Base-by-base conservation (phyloP, 2,113 vertebrate species). In the Psephotus haematonotus region DNA sequence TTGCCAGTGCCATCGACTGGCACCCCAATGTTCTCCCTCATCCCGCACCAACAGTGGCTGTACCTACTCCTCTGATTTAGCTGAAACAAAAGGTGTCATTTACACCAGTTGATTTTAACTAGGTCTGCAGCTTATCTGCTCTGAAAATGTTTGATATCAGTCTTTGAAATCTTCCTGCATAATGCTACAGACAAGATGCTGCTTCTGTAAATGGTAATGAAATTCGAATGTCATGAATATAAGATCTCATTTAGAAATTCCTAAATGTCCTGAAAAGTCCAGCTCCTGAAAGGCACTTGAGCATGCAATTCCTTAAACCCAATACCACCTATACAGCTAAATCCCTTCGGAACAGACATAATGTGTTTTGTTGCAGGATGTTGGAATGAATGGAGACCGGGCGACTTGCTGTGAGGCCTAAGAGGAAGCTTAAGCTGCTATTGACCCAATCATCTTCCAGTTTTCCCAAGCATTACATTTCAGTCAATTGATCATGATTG, bases 21-120 rank as follows among this genome's bases (percentile, higher is more conserved):
- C 28, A 28, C 3, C 28, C 3, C 0, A 0, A 5, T 41, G 49
- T 4, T 60, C 15, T n/a, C 0, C 0, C 28, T 75, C 22, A 60
- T 2, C 11, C 25, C 33, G 7, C 0, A 3, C 9, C 46, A 53
- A 8, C 6, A 29, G 11, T 28, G 25, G 39, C 20, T 37, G 4
- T 23, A n/a, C 63, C 80, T 55, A 35, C 7, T 60, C 6, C 33
- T 75, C 43, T 74, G 46, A 63, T 2, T 53, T 20, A 71, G 22
- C 31, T 31, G 22, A 16, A 19, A 39, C 14, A 49, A 75, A 83
- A 27, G 6, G 18, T 86, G 27, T 20, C 25, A 43, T 57, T 67
- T 67, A 37, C 16, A 59, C 7, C 44, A 41, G 27, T 83, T 74
- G 55, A 60, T 39, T 88, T 84, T 39, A 86, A 50, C 46, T 8